Evolutionary conservation across 1,140 invertebrate species (phyloP).

Genomic region (Triops cancriformis): DNA sequence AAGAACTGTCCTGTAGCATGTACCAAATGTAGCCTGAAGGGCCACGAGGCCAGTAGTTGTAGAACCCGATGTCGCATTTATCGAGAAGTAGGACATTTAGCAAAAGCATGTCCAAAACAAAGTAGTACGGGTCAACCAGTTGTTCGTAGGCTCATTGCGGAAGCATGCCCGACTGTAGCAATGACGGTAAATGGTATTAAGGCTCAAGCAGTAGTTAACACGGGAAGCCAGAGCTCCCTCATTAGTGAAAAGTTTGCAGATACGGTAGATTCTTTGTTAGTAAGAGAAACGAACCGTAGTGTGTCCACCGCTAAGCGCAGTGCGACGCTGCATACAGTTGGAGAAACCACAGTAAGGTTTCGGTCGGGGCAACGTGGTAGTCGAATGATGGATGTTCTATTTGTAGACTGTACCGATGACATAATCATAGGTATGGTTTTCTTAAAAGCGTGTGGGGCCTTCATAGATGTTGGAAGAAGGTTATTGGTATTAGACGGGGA

Average conservation of each 20-base stretch:
- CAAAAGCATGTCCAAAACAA: too few relatives aligned
- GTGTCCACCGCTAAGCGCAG: neutral
- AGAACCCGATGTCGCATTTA: neutral
- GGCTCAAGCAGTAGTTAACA: neutral
- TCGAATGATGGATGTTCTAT: neutral
- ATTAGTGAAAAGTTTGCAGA: neutral
- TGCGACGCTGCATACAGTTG: neutral
- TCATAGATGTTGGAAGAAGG: neutral
- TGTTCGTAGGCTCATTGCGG: neutral
- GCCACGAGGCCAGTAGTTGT: neutral
- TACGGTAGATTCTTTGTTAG: neutral
- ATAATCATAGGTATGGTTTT: neutral
- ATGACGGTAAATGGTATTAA: neutral
- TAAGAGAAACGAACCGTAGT: neutral
- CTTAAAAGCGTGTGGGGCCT: neutral
- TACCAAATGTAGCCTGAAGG: neutral
- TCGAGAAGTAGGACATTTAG: neutral
- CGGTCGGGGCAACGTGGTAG: neutral
- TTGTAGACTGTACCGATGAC: neutral
- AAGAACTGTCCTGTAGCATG: neutral
- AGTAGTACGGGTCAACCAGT: neutral
- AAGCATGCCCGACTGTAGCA: neutral
- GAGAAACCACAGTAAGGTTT: neutral
- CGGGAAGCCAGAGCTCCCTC: neutral
- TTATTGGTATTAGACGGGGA: neutral